Evolutionary conservation across 1,140 invertebrate species (phyloP).

Genomic region (Rhyzopertha dominica): DNA sequence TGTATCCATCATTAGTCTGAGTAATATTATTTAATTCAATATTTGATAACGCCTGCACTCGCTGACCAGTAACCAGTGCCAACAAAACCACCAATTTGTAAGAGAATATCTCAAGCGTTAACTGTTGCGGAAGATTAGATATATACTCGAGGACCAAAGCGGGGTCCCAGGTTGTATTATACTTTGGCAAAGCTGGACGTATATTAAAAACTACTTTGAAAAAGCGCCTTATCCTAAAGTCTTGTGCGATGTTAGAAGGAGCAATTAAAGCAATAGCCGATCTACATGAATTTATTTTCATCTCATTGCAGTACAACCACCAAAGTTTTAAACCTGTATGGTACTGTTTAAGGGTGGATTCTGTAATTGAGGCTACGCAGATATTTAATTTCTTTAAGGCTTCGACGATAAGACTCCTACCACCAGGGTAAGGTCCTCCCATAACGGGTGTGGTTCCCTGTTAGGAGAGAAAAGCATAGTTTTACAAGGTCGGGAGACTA

Average conservation of each 20-base stretch:
- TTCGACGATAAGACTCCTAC: constrained; percentile 14
- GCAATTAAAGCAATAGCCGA: no score
- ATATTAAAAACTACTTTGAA: neutral
- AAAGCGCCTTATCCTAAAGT: constrained; percentile 7
- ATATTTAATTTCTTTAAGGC: constrained; percentile 11
- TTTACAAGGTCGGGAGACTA: no score
- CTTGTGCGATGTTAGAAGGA: no score
- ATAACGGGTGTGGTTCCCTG: constrained; percentile 13
- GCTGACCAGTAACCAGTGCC: constrained; percentile 7
- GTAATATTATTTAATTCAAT: constrained; percentile 8
- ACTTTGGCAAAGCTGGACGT: constrained; percentile 3
- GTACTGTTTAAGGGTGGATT: constrained; percentile 12
- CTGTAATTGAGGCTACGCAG: constrained; percentile 12
- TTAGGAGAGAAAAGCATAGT: no score
- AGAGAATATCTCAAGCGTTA: neutral
- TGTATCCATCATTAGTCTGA: neutral
- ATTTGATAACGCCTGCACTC: constrained; percentile 8
- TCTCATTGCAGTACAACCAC: constrained; percentile 5
- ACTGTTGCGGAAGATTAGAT: neutral
- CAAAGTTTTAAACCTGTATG: constrained; percentile 11
- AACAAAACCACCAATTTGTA: constrained; percentile 3
- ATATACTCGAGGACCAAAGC: constrained; percentile 3
- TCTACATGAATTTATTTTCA: constrained; percentile 10
- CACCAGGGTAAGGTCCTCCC: constrained; percentile 13
- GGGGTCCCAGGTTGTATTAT: constrained; percentile 13